Conservation (phyloP, 2,888 invertebrate species). For the Stenodema calcarata region DNA sequence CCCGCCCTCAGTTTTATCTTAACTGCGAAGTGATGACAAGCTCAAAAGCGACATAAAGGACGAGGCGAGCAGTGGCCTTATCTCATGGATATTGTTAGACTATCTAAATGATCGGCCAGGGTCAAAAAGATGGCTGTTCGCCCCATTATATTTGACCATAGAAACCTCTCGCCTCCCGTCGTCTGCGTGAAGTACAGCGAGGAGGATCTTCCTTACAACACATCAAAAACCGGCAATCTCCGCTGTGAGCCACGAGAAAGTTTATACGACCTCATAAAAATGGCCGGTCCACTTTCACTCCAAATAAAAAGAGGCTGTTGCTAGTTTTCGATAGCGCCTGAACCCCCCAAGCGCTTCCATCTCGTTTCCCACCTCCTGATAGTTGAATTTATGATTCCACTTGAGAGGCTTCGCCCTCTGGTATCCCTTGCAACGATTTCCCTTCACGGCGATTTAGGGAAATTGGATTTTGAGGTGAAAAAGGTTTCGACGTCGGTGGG, state of each 20-base stretch:
- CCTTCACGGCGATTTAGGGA: conserved; percentile 28
- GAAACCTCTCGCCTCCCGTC: neutral
- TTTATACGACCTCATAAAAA: neutral
- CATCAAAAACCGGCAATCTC: conserved; percentile 2
- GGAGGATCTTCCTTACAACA: neutral
- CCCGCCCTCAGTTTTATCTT: neutral
- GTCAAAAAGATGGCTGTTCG: conserved; percentile 2
- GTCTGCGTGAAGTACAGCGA: neutral
- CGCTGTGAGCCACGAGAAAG: neutral
- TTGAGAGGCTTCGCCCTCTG: neutral
- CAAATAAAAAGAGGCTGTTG: conserved; percentile 37
- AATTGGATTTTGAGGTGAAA: conserved; percentile 27
- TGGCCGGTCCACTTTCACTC: neutral
- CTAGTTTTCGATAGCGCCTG: conserved; percentile 19
- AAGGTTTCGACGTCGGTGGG: neutral
- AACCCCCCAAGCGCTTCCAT: neutral
- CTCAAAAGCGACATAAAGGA: neutral
- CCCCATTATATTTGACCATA: neutral
- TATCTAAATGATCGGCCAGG: conserved; percentile 1
- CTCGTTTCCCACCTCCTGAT: neutral
- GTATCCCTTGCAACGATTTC: conserved; percentile 23
- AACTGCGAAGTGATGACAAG: neutral
- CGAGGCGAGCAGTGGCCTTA: neutral
- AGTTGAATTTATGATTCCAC: neutral
- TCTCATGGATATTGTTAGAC: neutral